A percentile compares a stretch with the other conserved stretches of the same genome.
Evolutionary conservation across 2,113 vertebrate genomes (phyloP).

Genomic region (Panthera uncia): DNA sequence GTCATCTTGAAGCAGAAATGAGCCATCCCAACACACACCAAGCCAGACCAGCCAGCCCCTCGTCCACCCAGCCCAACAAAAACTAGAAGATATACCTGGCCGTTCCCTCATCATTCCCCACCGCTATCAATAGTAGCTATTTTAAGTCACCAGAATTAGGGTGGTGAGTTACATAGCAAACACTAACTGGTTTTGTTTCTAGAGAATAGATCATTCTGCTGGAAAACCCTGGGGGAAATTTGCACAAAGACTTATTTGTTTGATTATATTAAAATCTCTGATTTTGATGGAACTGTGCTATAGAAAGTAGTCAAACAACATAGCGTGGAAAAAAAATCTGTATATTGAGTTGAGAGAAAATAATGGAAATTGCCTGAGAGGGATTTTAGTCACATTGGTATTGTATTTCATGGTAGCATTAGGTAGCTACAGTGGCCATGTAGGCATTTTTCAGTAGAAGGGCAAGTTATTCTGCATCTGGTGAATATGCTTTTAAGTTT

Average conservation of each 20-base stretch:
- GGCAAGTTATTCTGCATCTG: background rate
- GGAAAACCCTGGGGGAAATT: background rate
- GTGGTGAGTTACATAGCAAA: background rate
- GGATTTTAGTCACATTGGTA: background rate
- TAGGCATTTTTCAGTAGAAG: background rate
- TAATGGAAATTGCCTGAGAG: background rate
- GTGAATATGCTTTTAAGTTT: background rate
- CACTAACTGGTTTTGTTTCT: background rate
- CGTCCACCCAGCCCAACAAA: background rate
- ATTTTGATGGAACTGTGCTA: background rate
- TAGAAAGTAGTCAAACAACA: background rate
- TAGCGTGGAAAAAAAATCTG: background rate
- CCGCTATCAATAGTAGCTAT: background rate
- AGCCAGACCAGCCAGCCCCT: accelerated
- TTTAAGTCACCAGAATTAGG: background rate
- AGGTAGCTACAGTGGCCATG: background rate
- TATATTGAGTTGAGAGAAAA: background rate
- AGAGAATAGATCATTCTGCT: background rate
- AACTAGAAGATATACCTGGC: background rate
- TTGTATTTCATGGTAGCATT: background rate
- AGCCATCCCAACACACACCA: background rate
- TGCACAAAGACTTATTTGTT: background rate
- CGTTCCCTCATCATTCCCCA: accelerated
- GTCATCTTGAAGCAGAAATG: background rate
- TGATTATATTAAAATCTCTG: background rate